Conservation (phyloP, 2,888 invertebrate species). For the Podabrus alpinus region DNA sequence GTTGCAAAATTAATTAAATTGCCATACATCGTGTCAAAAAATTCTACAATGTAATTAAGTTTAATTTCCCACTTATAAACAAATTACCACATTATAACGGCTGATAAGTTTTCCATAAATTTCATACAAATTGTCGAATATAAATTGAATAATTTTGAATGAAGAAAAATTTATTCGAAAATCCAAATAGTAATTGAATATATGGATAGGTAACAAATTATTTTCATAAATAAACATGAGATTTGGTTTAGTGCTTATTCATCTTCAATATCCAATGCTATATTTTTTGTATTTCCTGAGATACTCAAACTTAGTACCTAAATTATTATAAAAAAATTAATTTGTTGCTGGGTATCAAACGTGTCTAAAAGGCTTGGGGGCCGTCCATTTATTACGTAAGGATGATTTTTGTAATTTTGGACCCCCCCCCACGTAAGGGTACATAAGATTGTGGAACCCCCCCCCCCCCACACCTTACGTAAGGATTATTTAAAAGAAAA, state of each 20-base stretch:
- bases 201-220: no score
- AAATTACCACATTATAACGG: neutral
- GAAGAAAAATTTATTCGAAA: neutral
- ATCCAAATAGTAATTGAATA: neutral
- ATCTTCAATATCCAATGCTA: neutral
- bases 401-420: no score
- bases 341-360: neutral
- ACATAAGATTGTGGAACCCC: no score
- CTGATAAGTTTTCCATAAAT: neutral
- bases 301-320: neutral
- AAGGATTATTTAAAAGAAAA: no score
- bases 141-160: neutral
- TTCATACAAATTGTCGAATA: neutral
- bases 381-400: no score
- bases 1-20: neutral
- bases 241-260: neutral
- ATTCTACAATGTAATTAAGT: neutral
- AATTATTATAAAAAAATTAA: neutral
- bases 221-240: neutral
- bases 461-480: no score
- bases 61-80: neutral
- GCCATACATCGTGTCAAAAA: neutral
- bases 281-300: neutral
- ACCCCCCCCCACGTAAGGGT: no score
- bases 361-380: neutral